Conservation (phyloP, 2,113 vertebrate genomes). For the Dendrocopos noguchii region DNA sequence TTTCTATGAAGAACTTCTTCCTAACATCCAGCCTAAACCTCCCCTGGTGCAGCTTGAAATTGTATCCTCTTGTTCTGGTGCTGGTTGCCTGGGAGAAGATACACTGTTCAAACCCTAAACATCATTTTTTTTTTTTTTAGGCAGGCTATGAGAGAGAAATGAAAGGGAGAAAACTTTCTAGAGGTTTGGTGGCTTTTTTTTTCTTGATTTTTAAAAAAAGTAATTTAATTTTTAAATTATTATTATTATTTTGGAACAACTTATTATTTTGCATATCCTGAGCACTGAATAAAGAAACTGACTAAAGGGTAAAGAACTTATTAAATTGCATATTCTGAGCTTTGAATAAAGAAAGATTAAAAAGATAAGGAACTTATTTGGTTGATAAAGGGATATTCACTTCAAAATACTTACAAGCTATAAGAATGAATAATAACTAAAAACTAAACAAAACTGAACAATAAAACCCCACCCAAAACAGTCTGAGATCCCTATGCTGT, state of each 20-base stretch:
- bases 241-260: background rate
- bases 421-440: background rate
- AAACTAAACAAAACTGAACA: background rate
- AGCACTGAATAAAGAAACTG: background rate
- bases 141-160: background rate
- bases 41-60: no score
- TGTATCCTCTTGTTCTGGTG: no score
- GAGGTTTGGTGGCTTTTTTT: background rate
- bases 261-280: background rate
- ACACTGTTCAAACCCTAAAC: background rate
- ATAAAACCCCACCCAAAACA: background rate
- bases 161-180: background rate
- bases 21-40: no score
- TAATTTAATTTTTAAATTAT: no score
- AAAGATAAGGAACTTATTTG: background rate
- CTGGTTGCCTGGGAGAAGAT: no score
- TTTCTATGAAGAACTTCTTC: no score
- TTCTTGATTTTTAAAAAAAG: background rate
- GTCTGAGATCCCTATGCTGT: rapidly evolving
- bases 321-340: background rate
- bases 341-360: background rate
- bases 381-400: background rate
- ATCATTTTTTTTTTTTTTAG: background rate
- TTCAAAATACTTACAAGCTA: background rate
- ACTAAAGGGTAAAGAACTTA: background rate